Base-by-base conservation (phyloP, 2,888 invertebrate genomes). In the Orthonevra nobilis region DNA sequence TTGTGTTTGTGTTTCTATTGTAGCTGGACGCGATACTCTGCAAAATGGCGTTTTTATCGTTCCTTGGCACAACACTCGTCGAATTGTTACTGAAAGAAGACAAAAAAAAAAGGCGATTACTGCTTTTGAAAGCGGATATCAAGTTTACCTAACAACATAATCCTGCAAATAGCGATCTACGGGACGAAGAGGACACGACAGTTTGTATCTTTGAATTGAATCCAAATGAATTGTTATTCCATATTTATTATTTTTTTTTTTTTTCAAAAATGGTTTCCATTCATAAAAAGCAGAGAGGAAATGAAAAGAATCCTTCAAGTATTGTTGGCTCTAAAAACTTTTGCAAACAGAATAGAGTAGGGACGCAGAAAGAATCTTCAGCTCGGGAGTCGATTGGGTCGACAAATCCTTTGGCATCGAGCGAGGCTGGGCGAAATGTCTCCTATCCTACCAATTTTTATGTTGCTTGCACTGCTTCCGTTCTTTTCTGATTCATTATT, bases 11-110 rank as follows among this genome's bases (percentile, higher is more conserved):
- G 63, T 89, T 86, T 72, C 89, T 85, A 64, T 90, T 90, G 40
- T 91, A 94, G 70, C 92, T 92, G 81, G 93, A 91, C 48, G 93
- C 93, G 82, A 94, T 92, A 86, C 93, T 93, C 85, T 93, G 92
- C 84, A 94, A 89, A 63, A 94, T 92, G 38, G 93, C 93, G 34
- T 92, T 91, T 83, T 93, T 94, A 81, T 92, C 92, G 34, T 93
- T 92, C 48, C 92, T 91, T 83, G 87, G 87, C 83, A 88, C 84
- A 44, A 85, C 82, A 17, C 75, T 73, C 32, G 84, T 84, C 68
- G 83, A 84, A 77, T 86, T 87, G 79, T 83, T 83, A 72, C 86
- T 86, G 84, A 19, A 82, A 7, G n/a, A 30, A 26, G 44, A 38
- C 48, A 20, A 19, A 48, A 36, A 44, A 34, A 14, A 5, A 7